These are phyloP conservation scores for Theonella swinhoei DNA, from an alignment of 37 sponge, comb jelly and placozoan genomes.

Conservation along the genomic window DNA sequence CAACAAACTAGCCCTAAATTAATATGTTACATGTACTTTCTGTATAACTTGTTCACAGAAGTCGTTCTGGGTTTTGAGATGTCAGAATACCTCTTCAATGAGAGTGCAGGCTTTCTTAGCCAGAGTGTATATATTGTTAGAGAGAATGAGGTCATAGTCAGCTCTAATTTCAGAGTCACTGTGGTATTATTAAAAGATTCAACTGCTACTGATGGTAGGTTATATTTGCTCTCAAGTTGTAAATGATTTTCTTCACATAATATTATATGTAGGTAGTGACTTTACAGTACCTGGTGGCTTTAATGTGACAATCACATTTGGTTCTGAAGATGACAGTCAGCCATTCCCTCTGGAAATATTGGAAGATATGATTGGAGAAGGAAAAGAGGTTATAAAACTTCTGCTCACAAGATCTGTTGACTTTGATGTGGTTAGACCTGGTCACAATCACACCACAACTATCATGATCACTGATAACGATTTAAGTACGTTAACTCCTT, in stretches of 20 bases:
- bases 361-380: not conserved
- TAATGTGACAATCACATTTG: not conserved
- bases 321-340: not conserved
- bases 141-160: not conserved
- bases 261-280: not conserved
- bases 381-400: not conserved
- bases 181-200: not conserved
- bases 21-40: too few species aligned
- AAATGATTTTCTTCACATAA: too few species aligned
- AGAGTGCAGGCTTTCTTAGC: not conserved
- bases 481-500: too few species aligned
- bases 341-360: not conserved
- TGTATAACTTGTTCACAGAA: too few species aligned
- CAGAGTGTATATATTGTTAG: not conserved
- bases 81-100: not conserved
- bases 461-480: not conserved
- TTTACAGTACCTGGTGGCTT: not conserved
- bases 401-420: not conserved
- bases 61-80: not conserved
- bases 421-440: not conserved
- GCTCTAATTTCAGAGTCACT: not conserved
- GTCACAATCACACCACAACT: not conserved
- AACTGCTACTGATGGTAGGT: not conserved
- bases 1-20: too few species aligned
- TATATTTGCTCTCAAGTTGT: not conserved